These are phyloP conservation scores for Chaunax sp. DNA, from an alignment of 2,797 vertebrate species.

Conservation along the genomic window DNA sequence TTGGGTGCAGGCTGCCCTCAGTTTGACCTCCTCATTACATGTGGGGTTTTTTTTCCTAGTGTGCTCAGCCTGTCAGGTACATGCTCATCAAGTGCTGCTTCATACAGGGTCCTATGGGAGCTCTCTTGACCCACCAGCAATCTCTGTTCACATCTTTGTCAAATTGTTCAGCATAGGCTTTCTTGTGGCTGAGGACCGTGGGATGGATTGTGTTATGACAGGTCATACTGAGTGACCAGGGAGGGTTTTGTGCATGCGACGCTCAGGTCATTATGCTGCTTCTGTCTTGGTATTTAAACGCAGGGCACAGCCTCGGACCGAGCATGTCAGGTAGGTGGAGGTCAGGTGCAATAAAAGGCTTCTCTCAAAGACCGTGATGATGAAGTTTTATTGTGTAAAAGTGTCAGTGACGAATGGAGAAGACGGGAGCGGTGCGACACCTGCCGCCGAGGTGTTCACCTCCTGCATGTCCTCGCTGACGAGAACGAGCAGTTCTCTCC, in stretches of 20 bases:
- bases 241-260: conserved; percentile 29
- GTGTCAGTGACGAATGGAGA: conserved; percentile 34
- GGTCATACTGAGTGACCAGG: conserved; percentile 15
- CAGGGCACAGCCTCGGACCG: conserved; percentile 29
- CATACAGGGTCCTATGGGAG: conserved; percentile 36
- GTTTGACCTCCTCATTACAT: conserved; percentile 19
- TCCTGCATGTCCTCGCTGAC: conserved; percentile 31
- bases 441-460: conserved; percentile 45
- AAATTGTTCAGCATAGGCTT: conserved; percentile 62
- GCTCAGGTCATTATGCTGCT: conserved; percentile 43
- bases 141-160: conserved; percentile 54
- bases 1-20: conserved; percentile 37
- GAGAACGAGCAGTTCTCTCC: conserved; percentile 33
- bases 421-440: conserved; percentile 48
- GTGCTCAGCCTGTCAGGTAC: conserved; percentile 39
- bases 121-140: conserved; percentile 48
- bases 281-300: conserved; percentile 74
- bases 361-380: conserved; percentile 57
- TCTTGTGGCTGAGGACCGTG: conserved; percentile 39
- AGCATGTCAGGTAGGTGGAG: conserved; percentile 50
- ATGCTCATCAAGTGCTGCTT: conserved; percentile 23
- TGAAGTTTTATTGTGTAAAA: conserved; percentile 61
- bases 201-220: conserved; percentile 47
- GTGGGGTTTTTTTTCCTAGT: conserved; percentile 7
- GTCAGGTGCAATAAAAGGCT: conserved; percentile 61